Evolutionary conservation across 2,797 vertebrate genomes (phyloP), one percentile per base, ranked within the genome.

Genomic region (Hypotaenidia philippensis): DNA sequence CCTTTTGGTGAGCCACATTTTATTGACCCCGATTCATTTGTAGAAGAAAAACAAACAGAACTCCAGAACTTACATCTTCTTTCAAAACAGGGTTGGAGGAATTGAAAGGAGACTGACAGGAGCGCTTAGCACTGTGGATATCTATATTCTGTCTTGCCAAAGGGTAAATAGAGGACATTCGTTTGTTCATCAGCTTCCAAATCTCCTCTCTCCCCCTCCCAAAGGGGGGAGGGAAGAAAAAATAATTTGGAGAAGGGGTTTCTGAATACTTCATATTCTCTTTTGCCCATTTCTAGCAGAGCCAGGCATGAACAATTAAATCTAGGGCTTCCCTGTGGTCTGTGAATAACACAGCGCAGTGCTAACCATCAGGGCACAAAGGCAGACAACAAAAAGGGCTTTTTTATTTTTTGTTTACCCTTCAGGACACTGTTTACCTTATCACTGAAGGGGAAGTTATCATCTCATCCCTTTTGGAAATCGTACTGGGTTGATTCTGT

Each of bases 351-450:
- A 96, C 84, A 96, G 96, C 97, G 66, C 96, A 94, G 95, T 94
- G 91, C 96, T 97, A 97, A 94, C 97, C 95, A 90, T 97, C 95
- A 87, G 97, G 97, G 97, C 97, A 97, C 95, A 97, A 97, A 98
- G 93, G 93, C 97, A 96, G 97, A 95, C 93, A 95, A 96, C 96
- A 96, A 96, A 97, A 96, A 76, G 92, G 88, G 25, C 68, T 95
- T 96, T 97, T 97, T 96, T 87, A 95, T 96, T 97, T 97, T 96
- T 95, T 98, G 97, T 98, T 98, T 98, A 98, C 97, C 97, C 98
- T 98, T 97, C 97, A 97, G 98, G 98, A 97, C 94, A 98, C 97
- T 98, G 97, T 98, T 98, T 98, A 98, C 97, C 96, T 98, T 97
- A 96, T 97, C 97, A 96, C 97, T 95, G 94, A 98, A 97, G 92